Percentiles rank a stretch among this genome's conserved stretches.
Conservation (phyloP, 1,140 invertebrate species). For the Glossosoma conforme region DNA sequence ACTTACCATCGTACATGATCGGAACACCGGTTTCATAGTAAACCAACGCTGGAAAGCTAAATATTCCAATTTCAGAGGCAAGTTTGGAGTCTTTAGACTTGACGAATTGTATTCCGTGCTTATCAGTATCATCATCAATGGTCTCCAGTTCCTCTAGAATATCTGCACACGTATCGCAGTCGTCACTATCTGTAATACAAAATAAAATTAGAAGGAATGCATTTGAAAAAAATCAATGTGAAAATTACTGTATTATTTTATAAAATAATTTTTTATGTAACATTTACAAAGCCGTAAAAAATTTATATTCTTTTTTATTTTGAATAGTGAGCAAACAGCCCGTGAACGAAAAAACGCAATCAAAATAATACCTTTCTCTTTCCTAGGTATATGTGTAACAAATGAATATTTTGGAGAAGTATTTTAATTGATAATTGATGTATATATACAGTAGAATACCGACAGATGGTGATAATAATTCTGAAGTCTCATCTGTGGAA, state of each 20-base stretch:
- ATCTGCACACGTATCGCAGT: conserved; percentile 74
- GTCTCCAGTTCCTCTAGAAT: conserved; percentile 87
- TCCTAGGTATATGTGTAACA: no score
- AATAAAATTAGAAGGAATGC: conserved; percentile 15
- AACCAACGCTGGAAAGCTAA: conserved; percentile 83
- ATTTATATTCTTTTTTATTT: background rate
- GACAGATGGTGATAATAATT: no score
- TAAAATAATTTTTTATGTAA: background rate
- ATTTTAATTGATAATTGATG: no score
- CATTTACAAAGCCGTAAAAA: background rate
- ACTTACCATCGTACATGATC: conserved; percentile 91
- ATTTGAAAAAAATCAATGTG: no score
- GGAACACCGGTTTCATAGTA: conserved; percentile 91
- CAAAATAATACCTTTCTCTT: no score
- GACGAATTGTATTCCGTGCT: conserved; percentile 89
- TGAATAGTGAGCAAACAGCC: no score
- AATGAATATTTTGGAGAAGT: no score
- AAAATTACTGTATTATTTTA: conserved; percentile 11
- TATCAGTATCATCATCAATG: conserved; percentile 90
- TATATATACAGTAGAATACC: no score
- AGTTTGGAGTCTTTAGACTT: conserved; percentile 87
- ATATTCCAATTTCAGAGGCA: conserved; percentile 86
- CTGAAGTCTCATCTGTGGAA: no score
- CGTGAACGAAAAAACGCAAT: no score
- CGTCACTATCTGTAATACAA: conserved; percentile 75